phyloP scores from a whole-genome alignment of 1,140 invertebrate species.

The Microplitis demolitor region DNA sequence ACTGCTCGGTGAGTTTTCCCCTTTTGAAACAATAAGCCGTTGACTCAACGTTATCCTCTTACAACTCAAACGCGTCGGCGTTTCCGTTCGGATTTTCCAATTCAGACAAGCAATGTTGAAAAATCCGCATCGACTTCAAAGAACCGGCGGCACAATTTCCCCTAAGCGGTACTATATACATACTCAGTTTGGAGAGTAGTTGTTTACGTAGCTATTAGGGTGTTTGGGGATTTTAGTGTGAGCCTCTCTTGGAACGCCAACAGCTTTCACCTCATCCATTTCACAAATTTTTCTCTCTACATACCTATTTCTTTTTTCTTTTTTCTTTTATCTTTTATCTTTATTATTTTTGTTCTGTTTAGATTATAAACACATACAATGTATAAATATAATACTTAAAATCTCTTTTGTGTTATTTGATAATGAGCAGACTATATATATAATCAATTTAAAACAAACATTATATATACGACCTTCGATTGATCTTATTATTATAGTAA shows the following conservation, averaged over 20 bases:
- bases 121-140: slow-evolving; percentile 52
- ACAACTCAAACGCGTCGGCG: slow-evolving; percentile 55
- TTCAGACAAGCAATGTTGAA: slow-evolving; percentile 37
- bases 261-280: neutral
- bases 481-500: too few species aligned
- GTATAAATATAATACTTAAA: too few species aligned
- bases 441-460: too few species aligned
- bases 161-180: slow-evolving; percentile 9
- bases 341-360: neutral
- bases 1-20: slow-evolving; percentile 21
- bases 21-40: slow-evolving; percentile 56
- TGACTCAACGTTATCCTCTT: slow-evolving; percentile 61
- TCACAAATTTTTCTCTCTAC: neutral
- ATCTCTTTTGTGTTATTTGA: too few species aligned
- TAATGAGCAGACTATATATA: too few species aligned
- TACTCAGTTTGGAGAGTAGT: slow-evolving; percentile 18
- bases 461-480: too few species aligned
- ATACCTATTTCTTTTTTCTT: neutral
- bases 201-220: slow-evolving; percentile 61
- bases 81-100: slow-evolving; percentile 54
- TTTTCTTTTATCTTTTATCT: neutral
- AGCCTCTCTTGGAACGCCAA: neutral
- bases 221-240: slow-evolving; percentile 48
- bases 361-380: too few species aligned
- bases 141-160: slow-evolving; percentile 20